Evolutionary conservation across 2,888 invertebrate species (phyloP).

Genomic region (Oligia strigilis): DNA sequence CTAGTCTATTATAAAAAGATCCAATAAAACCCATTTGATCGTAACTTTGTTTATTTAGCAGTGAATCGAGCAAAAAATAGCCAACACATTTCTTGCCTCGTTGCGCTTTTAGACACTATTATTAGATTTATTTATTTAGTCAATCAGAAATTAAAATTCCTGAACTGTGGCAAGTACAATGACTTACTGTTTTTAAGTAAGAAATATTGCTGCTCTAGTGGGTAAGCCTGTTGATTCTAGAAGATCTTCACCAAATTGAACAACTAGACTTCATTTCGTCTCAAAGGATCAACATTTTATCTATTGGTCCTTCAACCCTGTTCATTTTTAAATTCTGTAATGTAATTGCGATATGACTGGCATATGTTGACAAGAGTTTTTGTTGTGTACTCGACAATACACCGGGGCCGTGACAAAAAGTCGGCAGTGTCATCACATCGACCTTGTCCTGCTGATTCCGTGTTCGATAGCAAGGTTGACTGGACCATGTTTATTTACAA

Average conservation of each 20-base stretch:
- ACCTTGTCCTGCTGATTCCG: conserved; percentile 82
- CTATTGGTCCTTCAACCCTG: not conserved
- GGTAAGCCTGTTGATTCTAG: conserved; percentile 28
- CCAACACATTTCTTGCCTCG: conserved; percentile 29
- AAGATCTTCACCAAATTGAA: not conserved
- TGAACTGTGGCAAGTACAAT: conserved; percentile 48
- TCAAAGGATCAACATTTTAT: conserved; percentile 13
- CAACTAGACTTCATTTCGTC: not conserved
- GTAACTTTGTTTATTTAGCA: conserved; percentile 10
- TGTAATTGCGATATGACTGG: conserved; percentile 46
- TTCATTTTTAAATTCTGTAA: conserved; percentile 17
- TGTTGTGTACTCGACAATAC: conserved; percentile 68
- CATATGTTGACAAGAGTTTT: conserved; percentile 62
- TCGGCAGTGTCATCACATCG: conserved; percentile 76
- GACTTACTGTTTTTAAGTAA: conserved; percentile 37
- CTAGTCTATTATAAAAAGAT: not conserved
- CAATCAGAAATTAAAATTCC: conserved; percentile 34
- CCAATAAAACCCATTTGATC: not conserved
- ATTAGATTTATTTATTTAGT: conserved; percentile 28
- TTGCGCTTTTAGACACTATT: conserved; percentile 21
- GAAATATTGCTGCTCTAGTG: conserved; percentile 20
- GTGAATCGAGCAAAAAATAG: conserved; percentile 8
- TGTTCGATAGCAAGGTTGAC: conserved; percentile 77
- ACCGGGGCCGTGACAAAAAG: conserved; percentile 72
- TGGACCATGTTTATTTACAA: conserved; percentile 44